A percentile compares a stretch with the other conserved stretches of the same genome.
Conservation (phyloP, 2,797 vertebrate genomes). For the Trichosurus vulpecula region DNA sequence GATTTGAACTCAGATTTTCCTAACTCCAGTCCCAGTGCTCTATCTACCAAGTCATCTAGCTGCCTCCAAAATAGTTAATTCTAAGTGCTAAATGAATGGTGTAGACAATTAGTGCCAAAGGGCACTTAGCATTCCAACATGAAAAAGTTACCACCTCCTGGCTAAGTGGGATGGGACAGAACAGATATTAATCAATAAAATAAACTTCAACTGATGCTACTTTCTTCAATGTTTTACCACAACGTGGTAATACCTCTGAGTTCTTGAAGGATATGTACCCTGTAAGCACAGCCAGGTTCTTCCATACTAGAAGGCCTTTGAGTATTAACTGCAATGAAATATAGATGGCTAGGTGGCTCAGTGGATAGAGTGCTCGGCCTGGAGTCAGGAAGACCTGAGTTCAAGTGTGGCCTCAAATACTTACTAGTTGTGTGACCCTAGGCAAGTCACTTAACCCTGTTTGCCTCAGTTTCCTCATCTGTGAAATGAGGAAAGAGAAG, state of each 20-base stretch:
- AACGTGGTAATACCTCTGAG: not conserved
- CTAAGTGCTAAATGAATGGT: not conserved
- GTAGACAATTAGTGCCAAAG: not conserved
- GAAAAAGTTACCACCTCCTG: constrained; percentile 63
- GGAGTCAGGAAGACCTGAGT: not conserved
- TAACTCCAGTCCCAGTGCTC: not conserved
- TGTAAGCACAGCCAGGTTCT: not conserved
- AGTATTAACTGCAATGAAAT: not conserved
- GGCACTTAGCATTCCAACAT: constrained; percentile 19
- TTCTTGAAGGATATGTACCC: not conserved
- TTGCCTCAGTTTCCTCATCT: not conserved
- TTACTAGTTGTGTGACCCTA: not conserved
- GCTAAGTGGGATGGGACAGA: constrained; percentile 37
- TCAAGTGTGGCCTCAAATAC: not conserved
- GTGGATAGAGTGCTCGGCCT: not conserved
- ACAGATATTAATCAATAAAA: constrained; percentile 48
- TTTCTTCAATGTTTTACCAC: not conserved
- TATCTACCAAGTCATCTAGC: not conserved
- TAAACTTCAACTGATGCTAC: not conserved
- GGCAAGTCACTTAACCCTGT: not conserved
- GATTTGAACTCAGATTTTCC: not conserved
- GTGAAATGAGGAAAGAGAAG: not conserved
- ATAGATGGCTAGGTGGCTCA: not conserved
- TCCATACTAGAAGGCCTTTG: not conserved
- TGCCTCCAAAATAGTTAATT: not conserved